phyloP scores from a whole-genome alignment of 2,797 vertebrate genomes.

The Aeoliscus strigatus region DNA sequence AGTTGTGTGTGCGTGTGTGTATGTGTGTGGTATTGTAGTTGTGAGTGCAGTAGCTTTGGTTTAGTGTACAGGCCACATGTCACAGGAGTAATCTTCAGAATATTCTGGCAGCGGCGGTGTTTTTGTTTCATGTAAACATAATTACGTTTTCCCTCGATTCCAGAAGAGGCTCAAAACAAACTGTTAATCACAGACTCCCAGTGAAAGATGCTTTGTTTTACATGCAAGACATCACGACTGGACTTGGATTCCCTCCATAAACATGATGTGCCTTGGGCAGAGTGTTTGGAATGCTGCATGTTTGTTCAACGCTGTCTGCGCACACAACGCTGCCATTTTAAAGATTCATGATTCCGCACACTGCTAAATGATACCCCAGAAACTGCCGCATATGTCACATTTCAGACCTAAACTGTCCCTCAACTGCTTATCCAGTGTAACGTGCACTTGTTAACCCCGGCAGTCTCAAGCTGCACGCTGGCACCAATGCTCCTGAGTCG shows the following conservation, averaged over 20 bases:
- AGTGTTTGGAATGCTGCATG: slow-evolving; percentile 4
- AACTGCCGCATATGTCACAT: too few species aligned
- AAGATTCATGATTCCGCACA: slow-evolving; percentile 6
- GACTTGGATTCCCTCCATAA: slow-evolving; percentile 12
- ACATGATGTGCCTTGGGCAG: slow-evolving; percentile 10
- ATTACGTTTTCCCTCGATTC: slow-evolving; percentile 18
- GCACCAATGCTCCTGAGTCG: slow-evolving; percentile 26
- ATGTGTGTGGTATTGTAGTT: slow-evolving; percentile 4
- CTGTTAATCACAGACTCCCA: slow-evolving; percentile 19
- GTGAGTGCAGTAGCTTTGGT: slow-evolving; percentile 5
- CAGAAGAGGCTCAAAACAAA: slow-evolving; percentile 9
- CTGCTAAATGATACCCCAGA: too few species aligned
- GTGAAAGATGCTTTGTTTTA: not conserved
- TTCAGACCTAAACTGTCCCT: too few species aligned
- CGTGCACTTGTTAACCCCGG: slow-evolving; percentile 24
- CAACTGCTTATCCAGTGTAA: too few species aligned
- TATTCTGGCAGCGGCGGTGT: slow-evolving; percentile 14
- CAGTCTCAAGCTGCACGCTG: slow-evolving; percentile 21
- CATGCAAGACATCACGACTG: not conserved
- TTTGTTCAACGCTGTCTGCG: slow-evolving; percentile 3
- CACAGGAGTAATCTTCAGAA: slow-evolving; percentile 18
- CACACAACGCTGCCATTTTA: slow-evolving; percentile 16
- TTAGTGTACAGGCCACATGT: slow-evolving; percentile 14
- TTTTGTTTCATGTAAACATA: slow-evolving; percentile 22
- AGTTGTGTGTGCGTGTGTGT: too few species aligned